Conservation (phyloP, 2,888 invertebrate genomes). For the Drosophila lacicola region DNA sequence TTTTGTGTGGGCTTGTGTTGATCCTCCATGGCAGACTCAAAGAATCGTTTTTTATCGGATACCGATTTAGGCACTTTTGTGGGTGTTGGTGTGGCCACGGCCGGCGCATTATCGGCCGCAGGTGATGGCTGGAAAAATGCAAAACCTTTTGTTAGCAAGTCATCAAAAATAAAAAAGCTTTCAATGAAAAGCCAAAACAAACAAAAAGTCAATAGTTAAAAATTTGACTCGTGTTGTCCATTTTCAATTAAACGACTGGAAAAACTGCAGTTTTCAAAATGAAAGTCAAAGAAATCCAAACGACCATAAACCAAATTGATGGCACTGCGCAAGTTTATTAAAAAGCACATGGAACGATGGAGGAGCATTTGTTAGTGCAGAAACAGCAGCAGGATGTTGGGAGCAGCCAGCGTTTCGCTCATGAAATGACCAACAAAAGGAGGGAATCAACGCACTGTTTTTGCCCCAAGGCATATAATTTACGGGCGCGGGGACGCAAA, state of each 20-base stretch:
- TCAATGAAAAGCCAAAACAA: constrained; percentile 8
- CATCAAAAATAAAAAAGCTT: constrained; percentile 20
- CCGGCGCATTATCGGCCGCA: constrained; percentile 35
- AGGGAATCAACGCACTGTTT: constrained; percentile 48
- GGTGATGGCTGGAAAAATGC: constrained; percentile 70
- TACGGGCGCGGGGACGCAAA: constrained; percentile 67
- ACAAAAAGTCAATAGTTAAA: constrained; percentile 31
- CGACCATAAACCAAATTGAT: constrained; percentile 80
- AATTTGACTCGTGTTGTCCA: constrained; percentile 12
- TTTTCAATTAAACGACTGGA: constrained; percentile 61
- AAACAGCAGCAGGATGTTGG: constrained; percentile 1
- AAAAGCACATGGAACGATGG: constrained; percentile 56
- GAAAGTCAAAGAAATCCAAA: constrained; percentile 61
- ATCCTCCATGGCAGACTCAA: constrained; percentile 98
- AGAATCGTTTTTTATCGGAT: constrained; percentile 97
- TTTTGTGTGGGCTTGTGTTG: constrained; percentile 94
- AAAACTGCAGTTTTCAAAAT: constrained; percentile 52
- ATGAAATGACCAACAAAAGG: constrained; percentile 63
- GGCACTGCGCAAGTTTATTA: constrained; percentile 76
- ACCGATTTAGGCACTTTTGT: constrained; percentile 93
- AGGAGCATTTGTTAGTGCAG: constrained; percentile 26
- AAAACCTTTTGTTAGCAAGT: constrained; percentile 53
- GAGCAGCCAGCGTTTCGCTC: constrained; percentile 56
- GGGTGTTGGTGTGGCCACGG: constrained; percentile 87
- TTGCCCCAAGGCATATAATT: constrained; percentile 66